Conservation (phyloP, 2,888 invertebrate genomes). For the Nomada fucata region DNA sequence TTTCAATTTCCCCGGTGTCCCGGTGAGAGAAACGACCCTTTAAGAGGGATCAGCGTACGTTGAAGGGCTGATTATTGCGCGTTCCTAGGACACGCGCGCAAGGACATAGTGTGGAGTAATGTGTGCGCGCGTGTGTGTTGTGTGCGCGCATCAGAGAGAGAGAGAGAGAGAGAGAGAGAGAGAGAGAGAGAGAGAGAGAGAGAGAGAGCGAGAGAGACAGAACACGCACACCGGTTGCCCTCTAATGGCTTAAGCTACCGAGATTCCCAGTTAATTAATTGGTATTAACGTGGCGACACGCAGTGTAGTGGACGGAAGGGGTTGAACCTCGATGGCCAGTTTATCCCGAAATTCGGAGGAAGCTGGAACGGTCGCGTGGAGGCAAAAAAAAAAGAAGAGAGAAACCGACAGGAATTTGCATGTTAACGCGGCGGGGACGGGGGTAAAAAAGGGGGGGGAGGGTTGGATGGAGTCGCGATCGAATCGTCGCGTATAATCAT, state of each 20-base stretch:
- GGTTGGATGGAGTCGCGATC: conserved; percentile 24
- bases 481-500: conserved; percentile 43
- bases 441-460: background rate
- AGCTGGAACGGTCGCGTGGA: conserved; percentile 19
- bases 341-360: conserved; percentile 48
- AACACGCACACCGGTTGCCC: background rate
- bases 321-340: conserved; percentile 20
- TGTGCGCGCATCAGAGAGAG: background rate
- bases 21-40: conserved; percentile 59
- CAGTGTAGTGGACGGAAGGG: conserved; percentile 6
- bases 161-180: conserved; percentile 16
- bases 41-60: conserved; percentile 63
- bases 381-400: conserved; percentile 14
- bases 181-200: conserved; percentile 11
- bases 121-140: no score
- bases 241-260: conserved; percentile 69
- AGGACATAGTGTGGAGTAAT: conserved; percentile 38
- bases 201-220: conserved; percentile 15
- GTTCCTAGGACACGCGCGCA: conserved; percentile 61
- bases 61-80: conserved; percentile 69
- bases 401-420: conserved; percentile 36
- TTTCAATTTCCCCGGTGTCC: conserved; percentile 64
- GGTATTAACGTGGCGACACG: conserved; percentile 66
- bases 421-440: conserved; percentile 20
- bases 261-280: conserved; percentile 72